phyloP scores from a whole-genome alignment of 2,113 vertebrate species.

The Phalacrocorax aristotelis region DNA sequence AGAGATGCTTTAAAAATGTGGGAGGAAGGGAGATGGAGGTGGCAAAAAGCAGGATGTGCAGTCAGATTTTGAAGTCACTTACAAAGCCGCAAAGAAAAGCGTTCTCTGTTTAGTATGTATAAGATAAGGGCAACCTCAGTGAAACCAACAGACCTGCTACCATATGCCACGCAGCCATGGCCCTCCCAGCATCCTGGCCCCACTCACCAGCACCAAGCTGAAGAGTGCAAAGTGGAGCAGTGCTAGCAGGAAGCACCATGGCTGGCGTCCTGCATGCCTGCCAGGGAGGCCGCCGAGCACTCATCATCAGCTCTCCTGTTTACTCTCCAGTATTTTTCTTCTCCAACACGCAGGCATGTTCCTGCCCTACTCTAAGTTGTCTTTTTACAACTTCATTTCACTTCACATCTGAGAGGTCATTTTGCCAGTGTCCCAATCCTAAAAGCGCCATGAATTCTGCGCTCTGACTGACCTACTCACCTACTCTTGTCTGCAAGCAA shows the following conservation, averaged over 20 bases:
- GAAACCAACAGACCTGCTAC: not conserved
- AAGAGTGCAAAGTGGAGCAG: not conserved
- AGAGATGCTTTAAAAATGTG: not conserved
- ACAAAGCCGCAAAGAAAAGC: not conserved
- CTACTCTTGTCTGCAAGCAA: not conserved
- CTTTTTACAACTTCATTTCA: not conserved
- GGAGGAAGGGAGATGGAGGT: not conserved
- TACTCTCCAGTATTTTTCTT: not conserved
- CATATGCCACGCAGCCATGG: not conserved
- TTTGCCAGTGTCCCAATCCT: not conserved
- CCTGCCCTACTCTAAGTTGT: not conserved
- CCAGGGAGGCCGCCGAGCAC: not conserved
- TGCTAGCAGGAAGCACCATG: not conserved
- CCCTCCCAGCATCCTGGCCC: not conserved
- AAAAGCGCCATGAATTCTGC: not conserved
- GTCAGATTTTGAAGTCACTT: not conserved
- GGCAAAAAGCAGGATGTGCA: not conserved
- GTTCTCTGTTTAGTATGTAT: rapidly evolving
- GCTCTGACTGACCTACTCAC: not conserved
- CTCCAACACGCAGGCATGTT: not conserved
- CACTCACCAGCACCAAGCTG: not conserved
- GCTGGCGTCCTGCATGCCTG: not conserved
- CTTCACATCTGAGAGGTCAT: not conserved
- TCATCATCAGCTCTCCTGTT: not conserved
- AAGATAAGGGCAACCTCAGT: not conserved